Evolutionary conservation across 1,140 invertebrate species (phyloP).

Genomic region (Lanistes nyassanus): DNA sequence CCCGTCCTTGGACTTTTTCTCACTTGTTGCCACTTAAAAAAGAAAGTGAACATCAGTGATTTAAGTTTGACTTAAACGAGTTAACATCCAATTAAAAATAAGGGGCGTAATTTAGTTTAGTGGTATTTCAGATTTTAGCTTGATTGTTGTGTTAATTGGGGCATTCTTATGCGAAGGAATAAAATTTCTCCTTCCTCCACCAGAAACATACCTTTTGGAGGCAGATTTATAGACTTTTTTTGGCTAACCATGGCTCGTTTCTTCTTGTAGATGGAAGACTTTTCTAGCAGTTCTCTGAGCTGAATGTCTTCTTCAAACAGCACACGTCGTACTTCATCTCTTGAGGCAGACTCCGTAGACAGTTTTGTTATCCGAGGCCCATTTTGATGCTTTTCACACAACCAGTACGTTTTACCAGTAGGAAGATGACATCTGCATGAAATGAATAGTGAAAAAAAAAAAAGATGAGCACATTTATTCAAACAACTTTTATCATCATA

Average conservation of each 20-base stretch:
- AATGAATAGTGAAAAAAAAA: not conserved
- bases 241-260: slow-evolving; percentile 25
- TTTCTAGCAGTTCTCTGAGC: slow-evolving; percentile 45
- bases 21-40: no score
- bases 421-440: slow-evolving; percentile 55
- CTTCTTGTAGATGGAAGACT: slow-evolving; percentile 36
- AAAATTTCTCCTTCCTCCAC: no score
- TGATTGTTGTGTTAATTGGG: no score
- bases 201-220: slow-evolving; percentile 7
- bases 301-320: slow-evolving; percentile 51
- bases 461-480: not conserved
- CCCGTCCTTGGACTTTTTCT: no score
- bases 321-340: slow-evolving; percentile 34
- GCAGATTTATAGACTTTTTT: slow-evolving; percentile 13
- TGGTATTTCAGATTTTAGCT: no score
- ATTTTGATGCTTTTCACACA: slow-evolving; percentile 58
- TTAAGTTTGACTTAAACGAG: no score
- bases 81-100: no score
- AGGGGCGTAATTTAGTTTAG: no score
- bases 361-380: slow-evolving; percentile 54
- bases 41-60: no score
- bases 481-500: not conserved
- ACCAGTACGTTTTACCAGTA: slow-evolving; percentile 64
- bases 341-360: slow-evolving; percentile 35
- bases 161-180: no score